phyloP scores from a whole-genome alignment of 2,113 vertebrate species.

The Dendropsophus ebraccatus region DNA sequence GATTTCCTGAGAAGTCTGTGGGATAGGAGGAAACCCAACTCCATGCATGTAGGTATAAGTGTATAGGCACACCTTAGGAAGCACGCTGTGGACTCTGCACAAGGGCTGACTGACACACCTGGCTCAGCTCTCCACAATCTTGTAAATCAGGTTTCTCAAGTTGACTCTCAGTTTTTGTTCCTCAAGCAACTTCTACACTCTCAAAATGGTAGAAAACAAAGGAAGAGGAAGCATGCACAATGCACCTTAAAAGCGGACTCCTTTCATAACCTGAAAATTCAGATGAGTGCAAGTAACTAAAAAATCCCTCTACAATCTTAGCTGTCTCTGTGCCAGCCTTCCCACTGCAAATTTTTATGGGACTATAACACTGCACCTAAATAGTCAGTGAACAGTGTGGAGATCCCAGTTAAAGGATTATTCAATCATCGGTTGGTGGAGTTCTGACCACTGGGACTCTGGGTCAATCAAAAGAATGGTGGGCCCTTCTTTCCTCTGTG shows the following conservation, averaged over 20 bases:
- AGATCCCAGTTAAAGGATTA: no score
- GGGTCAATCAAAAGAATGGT: no score
- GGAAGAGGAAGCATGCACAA: not conserved
- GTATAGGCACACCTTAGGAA: conserved; percentile 1
- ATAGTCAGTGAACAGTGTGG: no score
- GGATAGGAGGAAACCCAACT: no score
- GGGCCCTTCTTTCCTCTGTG: no score
- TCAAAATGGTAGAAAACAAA: conserved; percentile 15
- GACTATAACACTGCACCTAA: no score
- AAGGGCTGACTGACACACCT: conserved; percentile 45
- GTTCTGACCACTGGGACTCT: no score
- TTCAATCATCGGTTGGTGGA: no score
- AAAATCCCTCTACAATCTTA: not conserved
- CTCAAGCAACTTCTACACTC: not conserved
- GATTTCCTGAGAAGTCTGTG: no score
- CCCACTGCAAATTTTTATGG: no score
- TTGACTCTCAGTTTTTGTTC: conserved; percentile 13
- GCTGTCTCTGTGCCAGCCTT: no score
- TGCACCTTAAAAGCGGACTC: not conserved
- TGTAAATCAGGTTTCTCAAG: conserved; percentile 49
- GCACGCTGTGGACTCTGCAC: not conserved
- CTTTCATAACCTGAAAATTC: not conserved
- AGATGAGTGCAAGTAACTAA: not conserved
- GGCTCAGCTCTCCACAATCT: conserved; percentile 22
- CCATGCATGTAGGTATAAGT: not conserved